Evolutionary conservation across 2,797 vertebrate genomes (phyloP).

Genomic region (Chelidonichthys spinosus): DNA sequence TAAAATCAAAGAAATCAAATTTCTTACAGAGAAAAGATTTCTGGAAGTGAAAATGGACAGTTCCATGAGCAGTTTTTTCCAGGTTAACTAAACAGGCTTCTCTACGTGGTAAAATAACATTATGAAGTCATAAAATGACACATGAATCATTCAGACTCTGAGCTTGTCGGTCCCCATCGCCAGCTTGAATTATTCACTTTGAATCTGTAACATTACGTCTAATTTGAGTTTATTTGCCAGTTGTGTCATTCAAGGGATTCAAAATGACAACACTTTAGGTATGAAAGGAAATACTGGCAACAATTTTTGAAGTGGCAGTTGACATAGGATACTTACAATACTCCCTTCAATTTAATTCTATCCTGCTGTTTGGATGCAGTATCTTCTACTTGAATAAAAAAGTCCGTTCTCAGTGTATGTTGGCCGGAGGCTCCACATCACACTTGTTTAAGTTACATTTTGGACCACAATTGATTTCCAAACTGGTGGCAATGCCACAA

Average conservation of each 20-base stretch:
- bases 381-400: neutral
- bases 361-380: neutral
- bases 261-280: slow-evolving; percentile 46
- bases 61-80: slow-evolving; percentile 22
- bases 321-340: slow-evolving; percentile 21
- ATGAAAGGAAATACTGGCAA: slow-evolving; percentile 36
- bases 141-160: slow-evolving; percentile 82
- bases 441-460: neutral
- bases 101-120: slow-evolving; percentile 62
- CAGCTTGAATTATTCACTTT: slow-evolving; percentile 84
- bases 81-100: slow-evolving; percentile 56
- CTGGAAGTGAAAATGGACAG: slow-evolving; percentile 4
- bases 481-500: neutral
- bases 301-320: slow-evolving; percentile 46
- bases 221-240: slow-evolving; percentile 56
- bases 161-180: slow-evolving; percentile 63
- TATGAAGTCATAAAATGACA: slow-evolving; percentile 78
- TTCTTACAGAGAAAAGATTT: slow-evolving; percentile 16
- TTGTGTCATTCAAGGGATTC: slow-evolving; percentile 39
- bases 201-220: slow-evolving; percentile 79
- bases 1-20: slow-evolving; percentile 12
- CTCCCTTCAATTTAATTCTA: neutral
- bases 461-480: neutral
- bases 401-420: slow-evolving; percentile 4
- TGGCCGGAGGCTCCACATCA: neutral